Evolutionary conservation across 2,888 invertebrate species (phyloP).

Genomic region (Sinelater perroti): DNA sequence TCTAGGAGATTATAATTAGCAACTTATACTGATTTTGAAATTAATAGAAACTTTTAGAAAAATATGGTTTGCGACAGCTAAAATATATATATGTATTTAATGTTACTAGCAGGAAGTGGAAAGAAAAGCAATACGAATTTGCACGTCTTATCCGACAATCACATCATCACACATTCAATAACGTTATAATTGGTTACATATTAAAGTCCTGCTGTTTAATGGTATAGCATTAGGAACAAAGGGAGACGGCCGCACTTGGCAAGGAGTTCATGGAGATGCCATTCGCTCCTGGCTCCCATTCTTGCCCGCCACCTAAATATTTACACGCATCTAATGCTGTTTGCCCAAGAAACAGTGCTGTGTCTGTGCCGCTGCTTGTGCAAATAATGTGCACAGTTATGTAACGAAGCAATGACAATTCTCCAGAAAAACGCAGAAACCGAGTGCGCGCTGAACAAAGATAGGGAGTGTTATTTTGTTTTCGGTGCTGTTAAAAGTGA

Average conservation of each 20-base stretch:
- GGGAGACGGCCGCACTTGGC: not conserved
- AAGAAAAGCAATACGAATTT: too few relatives aligned
- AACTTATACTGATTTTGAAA: too few relatives aligned
- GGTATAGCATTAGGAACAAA: constrained; percentile 13
- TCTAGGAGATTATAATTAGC: too few relatives aligned
- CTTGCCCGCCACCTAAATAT: constrained; percentile 15
- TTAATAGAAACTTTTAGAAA: too few relatives aligned
- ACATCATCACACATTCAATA: constrained; percentile 32
- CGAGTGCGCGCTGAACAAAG: not conserved
- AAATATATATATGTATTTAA: too few relatives aligned
- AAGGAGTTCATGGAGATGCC: constrained; percentile 7
- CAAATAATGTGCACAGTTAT: constrained; percentile 12
- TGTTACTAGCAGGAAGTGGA: too few relatives aligned
- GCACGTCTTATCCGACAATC: constrained; percentile 12
- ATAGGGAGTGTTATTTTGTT: constrained; percentile 2
- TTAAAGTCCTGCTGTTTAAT: constrained; percentile 20
- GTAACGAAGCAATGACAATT: constrained; percentile 7
- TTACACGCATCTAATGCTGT: constrained; percentile 17
- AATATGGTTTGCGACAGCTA: too few relatives aligned
- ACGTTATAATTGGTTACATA: constrained; percentile 22
- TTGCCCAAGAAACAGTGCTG: constrained; percentile 12
- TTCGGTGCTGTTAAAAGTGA: constrained; percentile 2
- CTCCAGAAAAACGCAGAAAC: constrained; percentile 6
- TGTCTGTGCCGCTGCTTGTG: constrained; percentile 9
- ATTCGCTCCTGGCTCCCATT: constrained; percentile 9